Base-by-base conservation (phyloP, 2,888 invertebrate species). In the Andrena hattorfiana region DNA sequence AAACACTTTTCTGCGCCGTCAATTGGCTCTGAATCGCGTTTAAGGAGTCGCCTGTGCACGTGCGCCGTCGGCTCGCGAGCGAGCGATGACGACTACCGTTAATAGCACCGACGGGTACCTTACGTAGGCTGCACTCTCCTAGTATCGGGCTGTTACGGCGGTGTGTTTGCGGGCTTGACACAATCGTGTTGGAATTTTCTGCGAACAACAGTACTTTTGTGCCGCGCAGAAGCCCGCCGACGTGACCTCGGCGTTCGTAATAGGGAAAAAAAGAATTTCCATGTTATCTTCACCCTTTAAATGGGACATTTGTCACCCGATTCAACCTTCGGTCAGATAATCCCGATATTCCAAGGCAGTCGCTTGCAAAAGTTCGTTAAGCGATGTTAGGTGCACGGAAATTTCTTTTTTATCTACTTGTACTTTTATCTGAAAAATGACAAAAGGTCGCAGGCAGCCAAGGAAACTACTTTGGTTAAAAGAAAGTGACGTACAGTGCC, bases 151-250 rank as follows among this genome's bases (percentile, higher is more conserved):
- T 85, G 85, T 81, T 85, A 75, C 85, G 48, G 56, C 60, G 20
- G 48, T 84, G 79, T 88, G 81, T 81, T 87, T 80, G 67, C 73
- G 76, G 71, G 73, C 66, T 84, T 85, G 85, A 85, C 85, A 85
- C 76, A 85, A 85, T 85, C 85, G 72, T 70, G 74, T 64, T 83
- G 85, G 85, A 85, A 85, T 85, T 85, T 63, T 74, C 71, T 69
- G 23, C 30, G 69, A 51, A 35, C 49, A 69, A 66, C 42, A 4
- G 59, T 56, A 48, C 68, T 64, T 16, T 59, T 71, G 28, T 60
- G 32, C 49, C 10, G 2, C 73, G 49, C 67, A n/a, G 56, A 63
- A 28, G 2, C 56, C 56, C 20, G 13, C 51, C 51, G 20, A 4
- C 23, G 5, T 6, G 54, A 32, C 56, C 68, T 63, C 48, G 51